Conservation (phyloP, 2,888 invertebrate species). For the Esperia sulphurella region DNA sequence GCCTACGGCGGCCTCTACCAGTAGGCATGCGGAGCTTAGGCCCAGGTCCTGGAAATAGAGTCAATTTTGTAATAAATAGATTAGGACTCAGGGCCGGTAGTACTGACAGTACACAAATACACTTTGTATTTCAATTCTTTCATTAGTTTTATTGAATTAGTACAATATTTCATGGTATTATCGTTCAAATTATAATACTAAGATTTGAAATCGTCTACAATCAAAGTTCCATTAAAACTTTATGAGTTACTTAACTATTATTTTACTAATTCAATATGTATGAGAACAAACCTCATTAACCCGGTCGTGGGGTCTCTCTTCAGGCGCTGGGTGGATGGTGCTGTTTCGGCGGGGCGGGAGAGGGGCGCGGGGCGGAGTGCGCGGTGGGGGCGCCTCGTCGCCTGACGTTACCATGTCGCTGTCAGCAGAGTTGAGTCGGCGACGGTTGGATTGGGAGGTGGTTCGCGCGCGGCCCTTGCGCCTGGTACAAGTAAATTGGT, state of each 20-base stretch:
- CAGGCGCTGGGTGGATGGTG: constrained; percentile 15
- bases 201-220: no score
- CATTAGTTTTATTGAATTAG: no score
- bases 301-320: not conserved
- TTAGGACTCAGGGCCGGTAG: no score
- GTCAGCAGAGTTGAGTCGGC: constrained; percentile 87
- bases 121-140: no score
- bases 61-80: not conserved
- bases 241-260: no score
- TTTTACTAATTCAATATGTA: no score
- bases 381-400: constrained; percentile 78
- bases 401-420: constrained; percentile 86
- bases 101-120: no score
- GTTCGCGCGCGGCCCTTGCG: constrained; percentile 84
- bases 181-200: no score
- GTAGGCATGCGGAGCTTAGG: constrained; percentile 87
- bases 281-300: constrained; percentile 5
- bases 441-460: constrained; percentile 80
- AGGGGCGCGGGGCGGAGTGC: constrained; percentile 65
- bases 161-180: no score
- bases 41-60: constrained; percentile 55
- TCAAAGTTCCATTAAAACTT: no score
- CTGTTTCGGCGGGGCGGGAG: constrained; percentile 30
- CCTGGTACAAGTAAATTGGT: constrained; percentile 32
- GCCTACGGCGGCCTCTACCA: constrained; percentile 91